Conservation (phyloP, 2,113 vertebrate genomes). For the Pelobates fuscus region DNA sequence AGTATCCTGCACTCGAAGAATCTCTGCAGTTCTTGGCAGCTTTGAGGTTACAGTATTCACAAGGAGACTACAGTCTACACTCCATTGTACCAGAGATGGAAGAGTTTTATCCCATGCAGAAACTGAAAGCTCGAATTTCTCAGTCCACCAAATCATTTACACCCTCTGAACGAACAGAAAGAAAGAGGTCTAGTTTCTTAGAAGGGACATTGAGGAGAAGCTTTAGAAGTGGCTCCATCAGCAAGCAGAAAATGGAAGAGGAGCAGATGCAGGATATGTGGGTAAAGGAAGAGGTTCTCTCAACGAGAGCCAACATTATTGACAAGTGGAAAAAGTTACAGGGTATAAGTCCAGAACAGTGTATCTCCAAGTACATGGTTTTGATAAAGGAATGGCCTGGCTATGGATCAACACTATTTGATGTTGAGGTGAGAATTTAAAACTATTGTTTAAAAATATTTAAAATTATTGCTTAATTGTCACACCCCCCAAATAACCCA, state of each 20-base stretch:
- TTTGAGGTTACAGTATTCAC: slow-evolving; percentile 87
- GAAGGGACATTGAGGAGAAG: slow-evolving; percentile 91
- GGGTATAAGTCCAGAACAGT: slow-evolving; percentile 87
- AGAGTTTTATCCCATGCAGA: slow-evolving; percentile 85
- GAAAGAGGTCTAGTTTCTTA: slow-evolving; percentile 89
- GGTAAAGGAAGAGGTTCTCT: slow-evolving; percentile 85
- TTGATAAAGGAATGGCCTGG: slow-evolving; percentile 94
- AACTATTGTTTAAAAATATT: neutral
- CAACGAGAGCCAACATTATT: slow-evolving; percentile 76
- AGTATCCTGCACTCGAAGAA: slow-evolving; percentile 92
- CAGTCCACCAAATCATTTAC: slow-evolving; percentile 81
- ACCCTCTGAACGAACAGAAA: slow-evolving; percentile 72
- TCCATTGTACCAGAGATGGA: slow-evolving; percentile 72
- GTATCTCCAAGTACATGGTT: slow-evolving; percentile 92
- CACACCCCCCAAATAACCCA: neutral
- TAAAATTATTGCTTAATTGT: neutral
- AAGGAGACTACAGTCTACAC: slow-evolving; percentile 76
- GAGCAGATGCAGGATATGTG: slow-evolving; percentile 89
- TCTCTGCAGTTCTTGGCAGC: slow-evolving; percentile 92
- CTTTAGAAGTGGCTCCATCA: slow-evolving; percentile 80
- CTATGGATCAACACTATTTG: slow-evolving; percentile 92
- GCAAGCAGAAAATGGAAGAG: slow-evolving; percentile 80
- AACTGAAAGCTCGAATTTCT: slow-evolving; percentile 84
- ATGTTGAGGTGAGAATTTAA: slow-evolving; percentile 82
- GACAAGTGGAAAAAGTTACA: slow-evolving; percentile 95